Percentiles rank a stretch among this genome's conserved stretches.
Evolutionary conservation across 2,113 vertebrate genomes (phyloP).

Genomic region (Cynopterus brachyotis): DNA sequence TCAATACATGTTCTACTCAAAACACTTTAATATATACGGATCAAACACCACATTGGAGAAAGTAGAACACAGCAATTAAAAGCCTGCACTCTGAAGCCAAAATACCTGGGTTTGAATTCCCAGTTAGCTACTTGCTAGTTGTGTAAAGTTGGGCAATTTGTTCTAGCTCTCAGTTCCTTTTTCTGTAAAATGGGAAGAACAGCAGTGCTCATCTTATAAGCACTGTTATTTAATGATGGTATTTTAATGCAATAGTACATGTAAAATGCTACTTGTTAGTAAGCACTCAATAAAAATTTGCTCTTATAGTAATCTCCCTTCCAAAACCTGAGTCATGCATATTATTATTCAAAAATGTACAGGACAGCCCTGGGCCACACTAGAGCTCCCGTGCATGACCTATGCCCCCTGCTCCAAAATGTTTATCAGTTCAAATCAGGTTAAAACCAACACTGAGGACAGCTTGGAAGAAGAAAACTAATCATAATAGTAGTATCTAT

Average conservation of each 20-base stretch:
- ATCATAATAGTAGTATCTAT: not conserved
- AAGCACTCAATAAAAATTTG: not conserved
- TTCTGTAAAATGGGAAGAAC: not conserved
- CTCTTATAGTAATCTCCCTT: not conserved
- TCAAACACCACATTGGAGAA: not conserved
- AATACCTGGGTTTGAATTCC: not conserved
- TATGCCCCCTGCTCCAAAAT: accelerated
- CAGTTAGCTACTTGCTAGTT: not conserved
- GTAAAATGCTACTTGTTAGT: not conserved
- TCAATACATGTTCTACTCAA: not conserved
- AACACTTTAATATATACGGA: not conserved
- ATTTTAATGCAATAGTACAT: not conserved
- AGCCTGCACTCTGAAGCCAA: not conserved
- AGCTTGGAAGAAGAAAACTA: not conserved
- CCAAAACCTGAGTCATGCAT: not conserved
- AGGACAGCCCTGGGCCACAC: not conserved
- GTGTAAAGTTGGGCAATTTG: not conserved
- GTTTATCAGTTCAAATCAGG: not conserved
- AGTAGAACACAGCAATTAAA: not conserved
- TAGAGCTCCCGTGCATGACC: accelerated
- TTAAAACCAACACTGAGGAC: not conserved
- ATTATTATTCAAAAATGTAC: not conserved
- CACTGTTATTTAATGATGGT: not conserved
- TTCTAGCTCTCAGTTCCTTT: not conserved
- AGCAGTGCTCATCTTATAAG: not conserved